Conservation (phyloP, 2,797 vertebrate species). For the Gallinago nigripennis region DNA sequence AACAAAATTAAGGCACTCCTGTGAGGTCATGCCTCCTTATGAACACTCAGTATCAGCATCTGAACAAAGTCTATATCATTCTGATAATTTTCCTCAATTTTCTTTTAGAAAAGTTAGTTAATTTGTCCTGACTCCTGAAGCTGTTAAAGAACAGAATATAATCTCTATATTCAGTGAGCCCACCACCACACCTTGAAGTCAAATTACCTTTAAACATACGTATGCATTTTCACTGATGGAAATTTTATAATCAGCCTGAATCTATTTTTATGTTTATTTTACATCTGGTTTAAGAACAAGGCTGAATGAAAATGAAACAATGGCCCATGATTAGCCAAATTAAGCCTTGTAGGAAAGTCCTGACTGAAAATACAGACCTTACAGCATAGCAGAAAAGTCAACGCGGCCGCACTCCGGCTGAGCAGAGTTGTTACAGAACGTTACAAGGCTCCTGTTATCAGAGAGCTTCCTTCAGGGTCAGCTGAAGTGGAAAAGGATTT, state of each 20-base stretch:
- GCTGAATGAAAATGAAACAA: not conserved
- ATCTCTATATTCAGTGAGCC: not conserved
- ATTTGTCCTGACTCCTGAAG: not conserved
- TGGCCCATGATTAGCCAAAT: not conserved
- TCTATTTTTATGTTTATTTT: not conserved
- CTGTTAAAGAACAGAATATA: not conserved
- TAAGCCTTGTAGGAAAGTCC: not conserved
- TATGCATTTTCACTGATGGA: not conserved
- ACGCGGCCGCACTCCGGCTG: not conserved
- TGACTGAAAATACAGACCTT: not conserved
- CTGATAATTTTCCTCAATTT: not conserved
- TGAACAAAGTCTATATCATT: not conserved
- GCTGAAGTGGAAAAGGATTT: not conserved
- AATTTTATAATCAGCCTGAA: not conserved
- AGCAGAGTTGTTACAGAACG: not conserved
- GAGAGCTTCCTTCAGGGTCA: not conserved
- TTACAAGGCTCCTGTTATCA: not conserved
- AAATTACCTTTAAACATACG: not conserved
- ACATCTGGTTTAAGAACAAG: not conserved
- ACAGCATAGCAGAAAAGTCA: not conserved
- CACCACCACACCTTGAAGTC: not conserved
- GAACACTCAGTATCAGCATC: not conserved
- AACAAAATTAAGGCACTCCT: not conserved
- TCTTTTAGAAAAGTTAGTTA: not conserved
- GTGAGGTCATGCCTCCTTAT: not conserved